phyloP scores from a whole-genome alignment of 2,113 vertebrate genomes.

The Fulmarus glacialis region DNA sequence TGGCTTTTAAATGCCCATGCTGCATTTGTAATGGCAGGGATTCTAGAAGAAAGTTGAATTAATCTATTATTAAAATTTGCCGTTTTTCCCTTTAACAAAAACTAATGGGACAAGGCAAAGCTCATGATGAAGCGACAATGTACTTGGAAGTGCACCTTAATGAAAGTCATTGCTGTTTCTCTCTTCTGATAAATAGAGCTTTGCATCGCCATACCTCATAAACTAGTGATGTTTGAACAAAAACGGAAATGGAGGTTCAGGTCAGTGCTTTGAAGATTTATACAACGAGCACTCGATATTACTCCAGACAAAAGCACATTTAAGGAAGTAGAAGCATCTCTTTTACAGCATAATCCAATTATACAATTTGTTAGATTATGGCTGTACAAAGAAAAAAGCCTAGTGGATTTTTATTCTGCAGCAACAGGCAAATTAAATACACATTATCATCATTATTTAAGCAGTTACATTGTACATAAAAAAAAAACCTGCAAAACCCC shows the following conservation, averaged over 20 bases:
- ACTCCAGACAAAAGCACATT: not conserved
- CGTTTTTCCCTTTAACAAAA: constrained; percentile 45
- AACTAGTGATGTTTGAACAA: constrained; percentile 42
- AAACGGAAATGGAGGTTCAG: constrained; percentile 44
- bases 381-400: not conserved
- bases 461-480: constrained; percentile 46
- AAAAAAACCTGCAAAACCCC: constrained; percentile 3
- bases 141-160: constrained; percentile 62
- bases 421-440: constrained; percentile 68
- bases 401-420: constrained; percentile 35
- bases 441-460: constrained; percentile 52
- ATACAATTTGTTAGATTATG: not conserved
- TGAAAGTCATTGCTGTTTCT: constrained; percentile 52
- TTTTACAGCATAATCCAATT: not conserved
- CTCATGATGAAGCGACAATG: constrained; percentile 56
- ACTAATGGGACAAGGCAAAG: constrained; percentile 71
- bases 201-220: constrained; percentile 46
- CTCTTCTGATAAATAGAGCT: constrained; percentile 54
- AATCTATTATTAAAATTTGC: constrained; percentile 43
- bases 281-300: not conserved
- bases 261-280: constrained; percentile 23
- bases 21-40: constrained; percentile 11
- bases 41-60: constrained; percentile 34
- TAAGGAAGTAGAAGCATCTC: not conserved
- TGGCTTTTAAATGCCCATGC: constrained; percentile 23